Evolutionary conservation across 2,888 invertebrate species (phyloP).

Genomic region (Drosophila formosana): DNA sequence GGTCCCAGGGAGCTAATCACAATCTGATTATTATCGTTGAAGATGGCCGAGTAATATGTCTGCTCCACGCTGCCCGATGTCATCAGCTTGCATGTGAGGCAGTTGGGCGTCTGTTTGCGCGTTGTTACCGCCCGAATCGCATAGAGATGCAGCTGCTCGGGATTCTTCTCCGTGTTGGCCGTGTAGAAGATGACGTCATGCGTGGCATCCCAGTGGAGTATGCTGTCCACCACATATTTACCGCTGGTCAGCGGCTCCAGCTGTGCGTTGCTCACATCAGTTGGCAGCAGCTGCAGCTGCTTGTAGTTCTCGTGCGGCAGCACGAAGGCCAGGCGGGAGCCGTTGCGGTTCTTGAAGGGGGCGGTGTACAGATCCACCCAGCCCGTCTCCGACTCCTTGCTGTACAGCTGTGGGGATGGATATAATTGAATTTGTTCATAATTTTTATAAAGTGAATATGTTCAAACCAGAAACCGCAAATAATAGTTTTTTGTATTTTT

Average conservation of each 20-base stretch:
- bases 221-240: slow-evolving; percentile 89
- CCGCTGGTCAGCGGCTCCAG: slow-evolving; percentile 87
- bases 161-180: slow-evolving; percentile 91
- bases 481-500: too few species aligned
- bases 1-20: slow-evolving; percentile 94
- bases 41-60: slow-evolving; percentile 86
- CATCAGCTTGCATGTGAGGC: slow-evolving; percentile 90
- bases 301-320: slow-evolving; percentile 89
- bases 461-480: too few species aligned
- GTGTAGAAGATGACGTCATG: slow-evolving; percentile 92
- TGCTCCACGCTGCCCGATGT: slow-evolving; percentile 79
- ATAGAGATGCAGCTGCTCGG: slow-evolving; percentile 93
- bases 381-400: slow-evolving; percentile 86
- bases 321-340: slow-evolving; percentile 90
- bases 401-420: slow-evolving; percentile 63
- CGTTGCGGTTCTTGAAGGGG: slow-evolving; percentile 89
- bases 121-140: slow-evolving; percentile 86
- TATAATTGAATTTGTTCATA: too few species aligned
- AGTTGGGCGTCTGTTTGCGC: slow-evolving; percentile 86
- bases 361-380: slow-evolving; percentile 93
- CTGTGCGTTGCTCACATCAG: slow-evolving; percentile 58
- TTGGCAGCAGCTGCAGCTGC: slow-evolving; percentile 88
- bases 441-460: too few species aligned
- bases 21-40: slow-evolving; percentile 90
- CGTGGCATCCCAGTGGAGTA: slow-evolving; percentile 90